Evolutionary conservation across 1,140 invertebrate species (phyloP), one percentile per base, ranked within the genome.

Genomic region (Calephelis virginiensis): DNA sequence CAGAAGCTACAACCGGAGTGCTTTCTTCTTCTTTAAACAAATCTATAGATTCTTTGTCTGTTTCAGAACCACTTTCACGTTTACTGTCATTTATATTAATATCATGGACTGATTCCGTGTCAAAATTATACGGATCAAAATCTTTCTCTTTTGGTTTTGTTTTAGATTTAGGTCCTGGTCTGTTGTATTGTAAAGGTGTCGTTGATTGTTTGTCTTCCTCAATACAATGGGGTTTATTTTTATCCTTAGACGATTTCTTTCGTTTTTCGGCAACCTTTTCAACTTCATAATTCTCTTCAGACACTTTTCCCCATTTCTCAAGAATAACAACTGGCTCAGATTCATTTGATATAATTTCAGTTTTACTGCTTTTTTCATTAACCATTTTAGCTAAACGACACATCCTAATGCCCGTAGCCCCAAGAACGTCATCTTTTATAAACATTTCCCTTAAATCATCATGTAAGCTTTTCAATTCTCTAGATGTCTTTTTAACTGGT

Each of bases 391-490:
- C 84, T 69, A 91, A 73, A 8, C 89, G 88, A 77, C 93, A 93
- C 92, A 92, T 93, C 76, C 92, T 76, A 77, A 92, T 90, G 8
- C 93, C 93, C 7, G 89, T 91, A 13, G 90, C 78, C 46, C 89
- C 92, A 45, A 87, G 70, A 63, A 94, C 92, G 37, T 92, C 94
- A 71, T 94, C 92, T 66, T 92, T 91, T 49, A 94, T 93, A 74
- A 94, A 95, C 93, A 94, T 94, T 69, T 95, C 94, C 68, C 93
- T 91, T 48, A 95, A 93, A 74, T 95, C 94, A 69, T 94, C 93
- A 53, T 95, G 94, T 8, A 95, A 84, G 75, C 92, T 90, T 71
- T 94, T 92, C 48, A 95, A 75, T 72, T 94, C 94, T 64, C 86
- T 78, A 10, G 76, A 82, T 12, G 70, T 88, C 72, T 88, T 89